phyloP scores from a whole-genome alignment of 2,113 vertebrate species.

The Phycodurus eques region DNA sequence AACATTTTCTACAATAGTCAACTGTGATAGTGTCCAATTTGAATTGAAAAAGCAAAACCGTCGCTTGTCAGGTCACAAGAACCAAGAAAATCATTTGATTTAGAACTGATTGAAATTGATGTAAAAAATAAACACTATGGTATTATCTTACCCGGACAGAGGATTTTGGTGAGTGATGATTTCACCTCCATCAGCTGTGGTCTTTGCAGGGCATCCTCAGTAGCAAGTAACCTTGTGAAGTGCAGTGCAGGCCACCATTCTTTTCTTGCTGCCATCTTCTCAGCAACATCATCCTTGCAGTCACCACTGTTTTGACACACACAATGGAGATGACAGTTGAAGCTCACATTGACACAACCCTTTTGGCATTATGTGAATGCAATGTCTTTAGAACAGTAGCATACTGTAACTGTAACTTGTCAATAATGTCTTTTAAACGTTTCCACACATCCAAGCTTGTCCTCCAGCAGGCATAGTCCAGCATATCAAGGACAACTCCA shows the following conservation, averaged over 20 bases:
- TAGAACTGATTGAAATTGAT: neutral
- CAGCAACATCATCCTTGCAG: slow-evolving; percentile 54
- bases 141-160: slow-evolving; percentile 75
- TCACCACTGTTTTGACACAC: slow-evolving; percentile 29
- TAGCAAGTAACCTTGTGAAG: slow-evolving; percentile 79
- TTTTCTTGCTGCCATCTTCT: slow-evolving; percentile 77
- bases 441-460: slow-evolving; percentile 79
- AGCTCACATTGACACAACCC: neutral
- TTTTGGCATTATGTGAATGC: neutral
- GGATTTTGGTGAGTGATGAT: slow-evolving; percentile 63
- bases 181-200: slow-evolving; percentile 74
- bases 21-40: neutral
- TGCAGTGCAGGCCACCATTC: slow-evolving; percentile 88
- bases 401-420: slow-evolving; percentile 56
- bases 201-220: slow-evolving; percentile 70
- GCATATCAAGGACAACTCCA: slow-evolving; percentile 75
- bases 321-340: neutral
- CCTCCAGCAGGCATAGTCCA: slow-evolving; percentile 87
- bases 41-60: neutral
- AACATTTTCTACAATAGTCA: neutral
- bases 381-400: neutral
- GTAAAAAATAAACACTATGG: neutral
- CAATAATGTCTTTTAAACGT: slow-evolving; percentile 68
- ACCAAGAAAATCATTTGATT: neutral
- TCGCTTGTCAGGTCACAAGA: neutral